Conservation (phyloP, 2,113 vertebrate species). For the Castor canadensis region DNA sequence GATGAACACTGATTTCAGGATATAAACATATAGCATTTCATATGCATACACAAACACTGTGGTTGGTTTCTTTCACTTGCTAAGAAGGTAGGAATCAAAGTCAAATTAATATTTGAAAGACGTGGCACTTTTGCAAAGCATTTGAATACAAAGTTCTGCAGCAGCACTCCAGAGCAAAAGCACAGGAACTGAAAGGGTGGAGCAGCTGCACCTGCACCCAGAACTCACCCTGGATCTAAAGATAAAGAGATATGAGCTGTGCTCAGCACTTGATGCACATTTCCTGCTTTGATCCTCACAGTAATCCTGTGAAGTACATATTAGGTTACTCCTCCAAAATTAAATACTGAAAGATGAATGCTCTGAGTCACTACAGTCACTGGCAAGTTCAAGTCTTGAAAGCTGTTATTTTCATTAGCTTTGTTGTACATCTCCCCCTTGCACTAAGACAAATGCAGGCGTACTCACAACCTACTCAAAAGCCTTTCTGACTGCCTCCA, state of each 20-base stretch:
- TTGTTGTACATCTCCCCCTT: neutral
- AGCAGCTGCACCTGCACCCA: neutral
- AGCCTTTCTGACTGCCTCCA: neutral
- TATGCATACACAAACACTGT: too few species aligned
- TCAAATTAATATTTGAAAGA: neutral
- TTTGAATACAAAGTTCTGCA: neutral
- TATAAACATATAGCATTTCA: neutral
- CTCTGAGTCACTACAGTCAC: neutral
- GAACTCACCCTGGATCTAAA: neutral
- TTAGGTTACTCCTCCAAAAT: neutral
- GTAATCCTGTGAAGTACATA: neutral
- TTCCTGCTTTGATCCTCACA: constrained; percentile 1
- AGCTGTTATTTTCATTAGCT: constrained; percentile 11
- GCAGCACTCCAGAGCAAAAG: neutral
- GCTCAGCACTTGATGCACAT: neutral
- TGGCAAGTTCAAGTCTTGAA: neutral
- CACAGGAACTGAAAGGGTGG: neutral
- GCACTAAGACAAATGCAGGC: neutral
- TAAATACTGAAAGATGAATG: neutral
- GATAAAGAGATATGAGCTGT: neutral
- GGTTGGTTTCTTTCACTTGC: neutral
- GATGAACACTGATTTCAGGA: neutral
- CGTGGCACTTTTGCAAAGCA: neutral
- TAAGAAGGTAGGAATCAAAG: neutral
- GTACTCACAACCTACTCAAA: neutral